A percentile compares a stretch with the other conserved stretches of the same genome.
Conservation (phyloP, 2,797 vertebrate species). For the Sebastes hubbsi region DNA sequence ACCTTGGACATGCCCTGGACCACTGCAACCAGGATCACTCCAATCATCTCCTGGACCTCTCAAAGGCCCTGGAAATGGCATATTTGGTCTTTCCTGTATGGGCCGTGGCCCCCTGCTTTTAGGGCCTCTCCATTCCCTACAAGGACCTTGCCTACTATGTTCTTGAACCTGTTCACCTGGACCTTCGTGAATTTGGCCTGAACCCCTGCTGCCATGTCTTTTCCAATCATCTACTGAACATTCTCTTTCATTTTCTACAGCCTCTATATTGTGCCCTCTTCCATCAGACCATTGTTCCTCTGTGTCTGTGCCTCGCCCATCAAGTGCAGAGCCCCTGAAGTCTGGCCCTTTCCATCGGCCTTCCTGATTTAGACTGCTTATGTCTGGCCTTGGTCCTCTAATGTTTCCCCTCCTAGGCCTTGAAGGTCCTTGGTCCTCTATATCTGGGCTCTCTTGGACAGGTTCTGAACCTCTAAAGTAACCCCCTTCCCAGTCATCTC, state of each 20-base stretch:
- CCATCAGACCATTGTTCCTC: slow-evolving; percentile 44
- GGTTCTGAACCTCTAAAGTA: slow-evolving; percentile 17
- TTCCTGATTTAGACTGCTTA: neutral
- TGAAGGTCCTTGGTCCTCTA: slow-evolving; percentile 1
- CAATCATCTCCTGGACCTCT: slow-evolving; percentile 40
- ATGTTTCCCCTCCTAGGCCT: slow-evolving; percentile 40
- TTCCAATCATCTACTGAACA: slow-evolving; percentile 40
- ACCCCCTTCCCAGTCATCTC: slow-evolving; percentile 42
- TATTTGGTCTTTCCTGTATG: slow-evolving; percentile 15
- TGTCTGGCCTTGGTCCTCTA: slow-evolving; percentile 28
- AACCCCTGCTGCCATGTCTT: slow-evolving; percentile 3
- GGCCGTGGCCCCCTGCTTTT: slow-evolving; percentile 3
- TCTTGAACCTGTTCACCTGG: slow-evolving; percentile 21
- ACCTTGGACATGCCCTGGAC: slow-evolving; percentile 14
- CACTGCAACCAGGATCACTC: slow-evolving; percentile 27
- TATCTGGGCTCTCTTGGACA: slow-evolving; percentile 29
- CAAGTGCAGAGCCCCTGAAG: slow-evolving; percentile 10
- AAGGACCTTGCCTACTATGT: slow-evolving; percentile 10
- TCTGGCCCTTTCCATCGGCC: slow-evolving; percentile 15
- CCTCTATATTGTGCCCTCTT: slow-evolving; percentile 27
- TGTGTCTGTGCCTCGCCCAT: slow-evolving; percentile 24
- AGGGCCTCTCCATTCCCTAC: slow-evolving; percentile 37
- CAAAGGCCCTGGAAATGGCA: slow-evolving; percentile 13
- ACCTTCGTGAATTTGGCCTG: neutral
- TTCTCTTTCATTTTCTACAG: slow-evolving; percentile 23